Percentiles rank a stretch among this genome's conserved stretches.
phyloP scores from a whole-genome alignment of 2,113 vertebrate species.

The Sceloporus tristichus region DNA sequence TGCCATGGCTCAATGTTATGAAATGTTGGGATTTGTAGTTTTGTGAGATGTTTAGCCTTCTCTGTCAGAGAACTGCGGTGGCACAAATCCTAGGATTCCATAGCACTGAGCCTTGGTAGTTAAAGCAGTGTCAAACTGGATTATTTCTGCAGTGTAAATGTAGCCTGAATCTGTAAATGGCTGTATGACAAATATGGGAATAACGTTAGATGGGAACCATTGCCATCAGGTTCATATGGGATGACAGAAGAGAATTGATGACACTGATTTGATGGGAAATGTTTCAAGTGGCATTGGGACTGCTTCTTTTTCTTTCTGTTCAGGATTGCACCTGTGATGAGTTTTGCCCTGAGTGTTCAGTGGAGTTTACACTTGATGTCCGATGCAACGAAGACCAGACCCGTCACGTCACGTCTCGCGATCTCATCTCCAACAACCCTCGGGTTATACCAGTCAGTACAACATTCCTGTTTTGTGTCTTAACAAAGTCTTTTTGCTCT shows the following conservation, averaged over 20 bases:
- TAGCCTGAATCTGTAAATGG: too few species aligned
- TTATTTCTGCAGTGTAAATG: too few species aligned
- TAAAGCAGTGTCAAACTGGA: too few species aligned
- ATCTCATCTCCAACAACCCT: constrained; percentile 95
- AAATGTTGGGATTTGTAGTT: too few species aligned
- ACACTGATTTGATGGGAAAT: too few species aligned
- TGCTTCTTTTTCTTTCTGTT: not conserved
- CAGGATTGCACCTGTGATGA: constrained; percentile 98
- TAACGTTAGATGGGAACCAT: not conserved
- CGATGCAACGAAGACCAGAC: constrained; percentile 97
- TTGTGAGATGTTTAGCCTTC: too few species aligned
- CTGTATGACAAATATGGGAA: not conserved
- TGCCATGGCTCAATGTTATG: too few species aligned
- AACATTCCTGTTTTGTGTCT: fast-evolving
- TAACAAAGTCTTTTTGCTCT: fast-evolving
- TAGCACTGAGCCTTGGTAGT: too few species aligned
- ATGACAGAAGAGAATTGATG: not conserved
- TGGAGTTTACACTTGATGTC: constrained; percentile 94
- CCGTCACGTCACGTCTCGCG: constrained; percentile 92
- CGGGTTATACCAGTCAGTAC: constrained; percentile 93
- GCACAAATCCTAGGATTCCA: too few species aligned
- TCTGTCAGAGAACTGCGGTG: too few species aligned
- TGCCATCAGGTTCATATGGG: not conserved
- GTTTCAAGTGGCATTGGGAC: not conserved
- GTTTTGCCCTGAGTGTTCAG: constrained; percentile 96